Percentiles rank a stretch among this genome's conserved stretches.
These are phyloP conservation scores for Puffinus mauretanicus DNA, from an alignment of 2,113 vertebrate genomes.

Conservation along the genomic window DNA sequence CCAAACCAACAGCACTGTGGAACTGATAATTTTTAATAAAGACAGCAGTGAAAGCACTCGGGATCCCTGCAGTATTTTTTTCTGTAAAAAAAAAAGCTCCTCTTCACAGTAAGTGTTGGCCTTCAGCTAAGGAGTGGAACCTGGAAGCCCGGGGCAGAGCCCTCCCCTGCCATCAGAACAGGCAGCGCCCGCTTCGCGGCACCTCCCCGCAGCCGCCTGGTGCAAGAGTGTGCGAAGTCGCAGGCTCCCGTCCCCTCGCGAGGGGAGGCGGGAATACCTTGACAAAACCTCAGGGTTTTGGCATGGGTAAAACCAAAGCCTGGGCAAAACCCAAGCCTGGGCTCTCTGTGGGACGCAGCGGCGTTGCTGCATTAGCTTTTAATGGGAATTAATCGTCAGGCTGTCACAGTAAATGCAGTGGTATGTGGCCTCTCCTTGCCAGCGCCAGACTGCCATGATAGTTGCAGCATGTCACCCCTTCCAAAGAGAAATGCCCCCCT, in stretches of 20 bases:
- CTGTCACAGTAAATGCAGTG: neutral
- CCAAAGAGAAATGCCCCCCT: neutral
- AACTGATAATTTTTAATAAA: neutral
- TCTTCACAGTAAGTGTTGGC: neutral
- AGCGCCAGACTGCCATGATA: neutral
- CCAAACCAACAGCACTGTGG: neutral
- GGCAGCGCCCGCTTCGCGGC: neutral
- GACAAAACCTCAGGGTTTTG: neutral
- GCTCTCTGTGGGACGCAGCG: accelerated
- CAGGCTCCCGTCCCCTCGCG: neutral
- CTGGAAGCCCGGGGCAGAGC: neutral
- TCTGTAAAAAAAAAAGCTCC: neutral
- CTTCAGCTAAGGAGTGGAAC: neutral
- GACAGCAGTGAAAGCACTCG: neutral
- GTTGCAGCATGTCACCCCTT: neutral
- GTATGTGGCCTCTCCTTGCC: neutral
- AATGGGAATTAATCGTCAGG: neutral
- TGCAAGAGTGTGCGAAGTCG: neutral
- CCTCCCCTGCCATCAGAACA: neutral
- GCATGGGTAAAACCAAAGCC: neutral
- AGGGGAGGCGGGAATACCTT: neutral
- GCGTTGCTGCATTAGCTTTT: neutral
- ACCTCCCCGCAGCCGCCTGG: neutral
- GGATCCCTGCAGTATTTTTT: neutral
- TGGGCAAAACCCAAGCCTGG: neutral